Evolutionary conservation across 2,888 invertebrate species (phyloP), one percentile per base, ranked within the genome.

Genomic region (Papilio elwesi): DNA sequence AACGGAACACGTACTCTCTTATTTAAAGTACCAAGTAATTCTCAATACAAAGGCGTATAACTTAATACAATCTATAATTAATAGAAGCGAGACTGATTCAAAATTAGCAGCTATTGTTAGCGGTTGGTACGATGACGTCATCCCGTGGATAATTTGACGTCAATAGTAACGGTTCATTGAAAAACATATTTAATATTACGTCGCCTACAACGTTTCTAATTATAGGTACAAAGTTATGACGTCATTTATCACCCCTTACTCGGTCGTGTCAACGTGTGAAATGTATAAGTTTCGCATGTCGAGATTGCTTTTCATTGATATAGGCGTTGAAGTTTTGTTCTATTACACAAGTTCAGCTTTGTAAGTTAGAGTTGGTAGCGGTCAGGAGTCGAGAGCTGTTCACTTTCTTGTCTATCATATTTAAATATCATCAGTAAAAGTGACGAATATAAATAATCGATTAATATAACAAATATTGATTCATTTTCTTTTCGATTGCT

Each of bases 181-280:
- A 59, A 38, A 59, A 38, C n/a, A 38, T 59, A 59, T 59, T 59
- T 38, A 59, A 59, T n/a, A 55, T 12, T 11, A 59, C 59, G 13
- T 59, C 59, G 59, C 59, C 59, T 59, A 59, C n/a, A n/a, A n/a
- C 59, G 59, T 38, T 59, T 59, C 59, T 59, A 59, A 59, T 59
- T 59, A 59, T 59, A 59, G 13, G 13, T 57, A 38, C 13, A n/a
- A 57, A 57, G 38, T 13, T 36, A 59, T 59, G 59, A 59, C 59
- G 59, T 59, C 55, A 51, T n/a, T 26, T 26, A 13, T 59, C 38
- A 38, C 38, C n/a, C 59, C 59, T 38, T 38, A 59, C 59, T 59
- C 59, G 36, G 36, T 36, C 57, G 9, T 59, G 59, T 59, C 59
- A 59, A 59, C 8, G 13, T n/a, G n/a, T n/a, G n/a, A 59, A 38